Evolutionary conservation across 2,113 vertebrate genomes (phyloP), one percentile per base, ranked within the genome.

Genomic region (Microtus montanus): DNA sequence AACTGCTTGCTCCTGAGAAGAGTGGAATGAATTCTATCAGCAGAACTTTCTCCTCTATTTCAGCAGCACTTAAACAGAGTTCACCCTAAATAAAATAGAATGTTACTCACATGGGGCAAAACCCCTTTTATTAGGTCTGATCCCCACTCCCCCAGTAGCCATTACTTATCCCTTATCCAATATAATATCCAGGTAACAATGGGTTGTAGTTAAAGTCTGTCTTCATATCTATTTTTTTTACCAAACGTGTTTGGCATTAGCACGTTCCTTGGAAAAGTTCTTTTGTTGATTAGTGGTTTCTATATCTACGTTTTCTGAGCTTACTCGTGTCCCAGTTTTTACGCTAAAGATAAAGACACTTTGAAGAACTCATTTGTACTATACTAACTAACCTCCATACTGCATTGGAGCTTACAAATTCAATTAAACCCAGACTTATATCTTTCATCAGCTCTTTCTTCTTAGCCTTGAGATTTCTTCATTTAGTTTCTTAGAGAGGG

Each of bases 341-440:
- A 83, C 35, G 30, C 28, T 93, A 80, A 92, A 85, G 61, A 86
- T 71, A 49, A 95, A 95, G 38, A n/a, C 14, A 17, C 97, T 87
- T 89, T 75, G 64, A 63, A 87, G 38, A 94, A 71, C 26, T 77
- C 33, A 70, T 92, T 92, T 89, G 10, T 84, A 77, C 19, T 52
- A 87, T 20, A 9, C 88, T 96, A 88, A 89, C 26, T 70, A 94
- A 92, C 68, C 38, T 2, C 26, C 47, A 49, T n/a, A 89, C 20
- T 94, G 64, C 30, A 92, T 82, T 68, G 79, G 33, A 44, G 26
- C 14, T 95, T 84, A 64, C 26, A 87, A 82, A 83, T 92, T 89
- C 82, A 88, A 70, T 92, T 41, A 86, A 30, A 28, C 35, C 38
- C 87, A 87, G 10, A 17, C 35, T 92, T 66, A 47, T 7, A 20